These are phyloP conservation scores for Cephalopholis sonnerati DNA, from an alignment of 2,113 vertebrate species.

Conservation along the genomic window DNA sequence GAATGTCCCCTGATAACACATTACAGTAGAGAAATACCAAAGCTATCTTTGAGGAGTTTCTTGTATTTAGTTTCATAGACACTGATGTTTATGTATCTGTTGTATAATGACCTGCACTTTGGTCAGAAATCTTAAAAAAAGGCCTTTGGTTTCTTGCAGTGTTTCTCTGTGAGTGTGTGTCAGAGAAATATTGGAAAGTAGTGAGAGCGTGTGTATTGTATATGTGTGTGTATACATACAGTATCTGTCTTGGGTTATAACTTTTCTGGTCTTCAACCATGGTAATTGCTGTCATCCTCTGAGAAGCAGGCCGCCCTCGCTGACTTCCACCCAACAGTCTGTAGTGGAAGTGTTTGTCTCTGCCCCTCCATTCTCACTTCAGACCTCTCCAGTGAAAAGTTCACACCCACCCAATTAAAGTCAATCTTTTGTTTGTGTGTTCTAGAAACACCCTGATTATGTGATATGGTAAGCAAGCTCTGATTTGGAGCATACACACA, in stretches of 20 bases:
- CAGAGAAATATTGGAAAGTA: neutral
- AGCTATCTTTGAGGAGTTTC: neutral
- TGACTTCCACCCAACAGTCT: slow-evolving; percentile 19
- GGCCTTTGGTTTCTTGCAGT: neutral
- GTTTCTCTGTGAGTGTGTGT: neutral
- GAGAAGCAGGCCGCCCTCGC: slow-evolving; percentile 17
- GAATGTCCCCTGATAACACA: neutral
- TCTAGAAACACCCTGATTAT: slow-evolving; percentile 64
- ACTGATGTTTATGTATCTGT: neutral
- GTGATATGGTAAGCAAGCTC: slow-evolving; percentile 40
- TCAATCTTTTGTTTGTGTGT: slow-evolving; percentile 52
- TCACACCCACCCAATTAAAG: slow-evolving; percentile 63
- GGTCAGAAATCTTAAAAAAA: no score
- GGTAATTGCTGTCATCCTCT: slow-evolving; percentile 56
- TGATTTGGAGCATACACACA: neutral
- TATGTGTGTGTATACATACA: neutral
- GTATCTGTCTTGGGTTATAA: neutral
- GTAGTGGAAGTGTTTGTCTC: slow-evolving; percentile 29
- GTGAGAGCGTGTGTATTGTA: neutral
- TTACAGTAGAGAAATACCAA: neutral
- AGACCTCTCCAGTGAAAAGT: slow-evolving; percentile 25
- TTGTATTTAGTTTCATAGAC: neutral
- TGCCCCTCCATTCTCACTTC: slow-evolving; percentile 26
- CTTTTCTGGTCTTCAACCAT: slow-evolving; percentile 9
- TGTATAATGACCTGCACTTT: neutral